Evolutionary conservation across 2,113 vertebrate genomes (phyloP).

Genomic region (Onychostruthus taczanowskii): DNA sequence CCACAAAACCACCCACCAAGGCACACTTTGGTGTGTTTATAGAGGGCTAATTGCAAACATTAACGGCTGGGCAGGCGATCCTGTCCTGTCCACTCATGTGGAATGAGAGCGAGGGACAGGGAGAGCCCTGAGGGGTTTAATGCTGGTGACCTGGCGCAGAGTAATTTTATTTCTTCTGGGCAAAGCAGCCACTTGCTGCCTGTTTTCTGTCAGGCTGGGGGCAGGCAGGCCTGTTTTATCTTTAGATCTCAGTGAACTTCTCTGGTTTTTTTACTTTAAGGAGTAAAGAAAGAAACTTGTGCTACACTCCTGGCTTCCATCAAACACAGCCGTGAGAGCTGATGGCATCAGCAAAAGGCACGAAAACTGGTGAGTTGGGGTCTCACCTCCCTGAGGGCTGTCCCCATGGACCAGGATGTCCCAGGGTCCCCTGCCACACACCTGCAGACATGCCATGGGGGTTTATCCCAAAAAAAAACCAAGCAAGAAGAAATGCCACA

Average conservation of each 20-base stretch:
- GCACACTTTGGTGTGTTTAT: background rate
- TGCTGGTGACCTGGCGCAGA: rapidly evolving
- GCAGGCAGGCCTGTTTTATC: background rate
- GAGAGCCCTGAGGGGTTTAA: background rate
- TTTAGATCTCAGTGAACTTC: background rate
- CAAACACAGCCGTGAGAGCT: rapidly evolving
- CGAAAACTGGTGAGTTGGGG: rapidly evolving
- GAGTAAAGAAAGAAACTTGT: background rate
- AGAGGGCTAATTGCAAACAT: background rate
- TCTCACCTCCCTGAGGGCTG: background rate
- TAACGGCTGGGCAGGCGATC: background rate
- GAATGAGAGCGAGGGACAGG: rapidly evolving
- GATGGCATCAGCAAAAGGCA: background rate
- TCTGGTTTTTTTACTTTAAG: background rate
- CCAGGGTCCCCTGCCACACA: rapidly evolving
- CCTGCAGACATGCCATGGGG: rapidly evolving
- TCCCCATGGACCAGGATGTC: background rate
- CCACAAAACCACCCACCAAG: background rate
- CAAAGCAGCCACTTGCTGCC: background rate
- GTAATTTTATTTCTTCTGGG: background rate
- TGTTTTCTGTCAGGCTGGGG: background rate
- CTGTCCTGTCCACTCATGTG: background rate
- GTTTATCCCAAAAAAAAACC: background rate
- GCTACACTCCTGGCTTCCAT: rapidly evolving
- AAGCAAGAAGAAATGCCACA: rapidly evolving